Evolutionary conservation across 2,113 vertebrate genomes (phyloP), one percentile per base, ranked within the genome.

Genomic region (Callipepla squamata): DNA sequence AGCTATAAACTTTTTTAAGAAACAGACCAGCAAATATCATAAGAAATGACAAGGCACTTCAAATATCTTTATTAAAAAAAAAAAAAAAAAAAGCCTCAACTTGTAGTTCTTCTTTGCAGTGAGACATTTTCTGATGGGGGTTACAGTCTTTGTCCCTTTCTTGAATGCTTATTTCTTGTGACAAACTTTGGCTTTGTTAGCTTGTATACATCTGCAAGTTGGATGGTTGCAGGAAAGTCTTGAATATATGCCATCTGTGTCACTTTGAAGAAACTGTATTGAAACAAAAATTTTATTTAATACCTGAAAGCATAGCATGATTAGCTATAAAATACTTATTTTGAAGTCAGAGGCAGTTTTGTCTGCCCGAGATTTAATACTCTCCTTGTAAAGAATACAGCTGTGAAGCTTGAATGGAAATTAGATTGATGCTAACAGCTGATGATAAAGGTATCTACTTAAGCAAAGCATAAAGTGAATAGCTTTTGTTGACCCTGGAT

Each of bases 391-490:
- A 44, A 94, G 40, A 79, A 84, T 94, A 62, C 77, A 95, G 67
- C 88, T 96, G 80, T 86, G 92, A 85, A 93, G 36, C 14, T 61
- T 92, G 55, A 94, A 74, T 96, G 81, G 87, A 93, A 94, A 92
- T 94, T 40, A 74, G 87, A 55, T 90, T 91, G 44, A 63, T 68
- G 58, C 34, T 82, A 51, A 81, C 91, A 93, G 80, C 92, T 92
- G 79, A 76, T 95, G 74, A 23, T 40, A 68, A 73, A 84, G 75
- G 38, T 40, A 88, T 62, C 72, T 55, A 59, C 72, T 92, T 84
- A 85, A 57, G 70, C 65, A 91, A 83, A 80, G 65, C 5, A 11
- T 32, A 79, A 58, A 91, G 74, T 85, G 83, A 92, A 21, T 93
- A 51, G 48, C 80, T 95, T 85, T 50, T 63, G 68, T 38, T 94